A percentile compares a stretch with the other conserved stretches of the same genome.
Evolutionary conservation across 1,140 invertebrate species (phyloP).

Genomic region (Sycophila sp.): DNA sequence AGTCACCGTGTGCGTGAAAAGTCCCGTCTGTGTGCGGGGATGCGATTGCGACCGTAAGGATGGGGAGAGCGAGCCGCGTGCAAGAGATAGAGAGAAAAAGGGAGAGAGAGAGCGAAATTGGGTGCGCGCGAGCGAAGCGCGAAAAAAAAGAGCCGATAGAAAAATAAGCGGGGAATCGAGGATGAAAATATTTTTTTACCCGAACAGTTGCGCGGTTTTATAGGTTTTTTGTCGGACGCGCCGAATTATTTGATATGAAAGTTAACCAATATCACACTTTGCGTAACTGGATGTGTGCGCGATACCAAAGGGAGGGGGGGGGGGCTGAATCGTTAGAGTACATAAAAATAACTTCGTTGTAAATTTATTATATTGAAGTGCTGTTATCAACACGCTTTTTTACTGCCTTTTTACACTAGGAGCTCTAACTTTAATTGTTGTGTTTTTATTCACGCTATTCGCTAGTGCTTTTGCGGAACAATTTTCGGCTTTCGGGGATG

Average conservation of each 20-base stretch:
- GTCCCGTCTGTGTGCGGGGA: neutral
- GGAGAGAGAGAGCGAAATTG: constrained; percentile 39
- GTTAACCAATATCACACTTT: constrained; percentile 25
- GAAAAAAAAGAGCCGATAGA: constrained; percentile 1
- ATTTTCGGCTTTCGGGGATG: too few relatives aligned
- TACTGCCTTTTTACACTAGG: too few relatives aligned
- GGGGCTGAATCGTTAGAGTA: too few relatives aligned
- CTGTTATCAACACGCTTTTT: too few relatives aligned
- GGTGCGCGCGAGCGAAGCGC: constrained; percentile 25
- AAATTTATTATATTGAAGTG: too few relatives aligned
- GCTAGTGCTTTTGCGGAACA: too few relatives aligned
- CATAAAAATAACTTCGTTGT: neutral
- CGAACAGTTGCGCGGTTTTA: neutral
- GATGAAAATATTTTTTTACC: constrained; percentile 26
- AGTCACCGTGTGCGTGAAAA: neutral
- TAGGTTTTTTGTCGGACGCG: neutral
- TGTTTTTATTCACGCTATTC: too few relatives aligned
- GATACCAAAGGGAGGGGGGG: too few relatives aligned
- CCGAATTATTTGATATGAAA: constrained; percentile 6
- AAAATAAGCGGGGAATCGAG: neutral
- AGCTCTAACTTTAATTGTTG: too few relatives aligned
- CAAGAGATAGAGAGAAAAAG: constrained; percentile 36
- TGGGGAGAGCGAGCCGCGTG: too few relatives aligned
- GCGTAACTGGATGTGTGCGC: too few relatives aligned
- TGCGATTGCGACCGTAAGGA: constrained; percentile 31